A percentile compares a stretch with the other conserved stretches of the same genome.
Conservation (phyloP, 2,888 invertebrate genomes). For the Xestia c-nigrum region DNA sequence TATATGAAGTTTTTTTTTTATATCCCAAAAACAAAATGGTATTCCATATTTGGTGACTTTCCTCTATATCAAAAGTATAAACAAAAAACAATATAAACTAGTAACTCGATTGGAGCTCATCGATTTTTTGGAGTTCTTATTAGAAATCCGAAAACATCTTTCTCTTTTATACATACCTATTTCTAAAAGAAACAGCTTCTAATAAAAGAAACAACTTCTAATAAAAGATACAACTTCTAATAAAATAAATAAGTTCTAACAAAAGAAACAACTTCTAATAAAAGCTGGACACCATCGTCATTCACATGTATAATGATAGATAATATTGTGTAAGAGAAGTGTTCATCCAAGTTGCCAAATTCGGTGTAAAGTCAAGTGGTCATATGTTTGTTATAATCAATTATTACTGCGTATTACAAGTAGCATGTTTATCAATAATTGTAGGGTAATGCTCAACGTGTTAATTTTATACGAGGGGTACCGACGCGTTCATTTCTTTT, state of each 20-base stretch:
- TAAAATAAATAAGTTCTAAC: conserved; percentile 20
- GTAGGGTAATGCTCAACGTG: conserved; percentile 89
- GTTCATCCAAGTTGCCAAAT: conserved; percentile 90
- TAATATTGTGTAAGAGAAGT: conserved; percentile 77
- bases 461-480: conserved; percentile 85
- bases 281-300: conserved; percentile 59
- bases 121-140: conserved; percentile 54
- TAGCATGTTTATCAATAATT: conserved; percentile 87
- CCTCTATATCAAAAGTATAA: conserved; percentile 37
- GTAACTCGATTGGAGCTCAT: conserved; percentile 37
- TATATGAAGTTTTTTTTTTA: no score
- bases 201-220: conserved; percentile 47
- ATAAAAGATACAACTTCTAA: conserved; percentile 44
- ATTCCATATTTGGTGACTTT: no score
- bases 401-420: conserved; percentile 83
- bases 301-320: conserved; percentile 70
- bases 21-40: no score
- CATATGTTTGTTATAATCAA: conserved; percentile 85
- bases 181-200: conserved; percentile 44
- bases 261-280: conserved; percentile 44
- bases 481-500: conserved; percentile 74
- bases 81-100: conserved; percentile 31
- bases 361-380: conserved; percentile 83
- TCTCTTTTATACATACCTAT: conserved; percentile 50
- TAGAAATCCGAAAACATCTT: conserved; percentile 51